Evolutionary conservation across 2,888 invertebrate species (phyloP), one percentile per base, ranked within the genome.

Genomic region (Drosophila pseudotakahashii): DNA sequence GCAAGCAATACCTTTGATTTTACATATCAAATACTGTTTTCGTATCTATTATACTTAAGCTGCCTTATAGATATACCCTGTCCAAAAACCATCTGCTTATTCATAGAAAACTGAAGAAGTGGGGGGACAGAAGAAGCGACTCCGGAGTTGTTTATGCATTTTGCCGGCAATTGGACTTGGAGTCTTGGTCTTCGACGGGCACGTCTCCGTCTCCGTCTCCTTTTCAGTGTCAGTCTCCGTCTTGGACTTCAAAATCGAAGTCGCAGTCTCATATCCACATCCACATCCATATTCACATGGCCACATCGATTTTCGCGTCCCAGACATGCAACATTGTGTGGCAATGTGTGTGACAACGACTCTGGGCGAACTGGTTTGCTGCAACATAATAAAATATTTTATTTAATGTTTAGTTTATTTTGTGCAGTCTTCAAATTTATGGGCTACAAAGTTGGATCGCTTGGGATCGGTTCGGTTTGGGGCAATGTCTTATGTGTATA

Each of bases 301-400:
- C 54, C 60, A 47, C 37, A 26, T 16, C 36, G 51, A 66, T n/a
- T 26, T 30, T 14, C 26, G 57, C 54, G 44, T 34, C 62, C 54
- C 41, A 69, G 30, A 14, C 79, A 55, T 58, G 83, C 82, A 86
- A 80, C 88, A 86, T 82, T 82, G 82, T 88, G 73, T 77, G 77
- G 73, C 77, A 75, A 59, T 62, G 54, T 47, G 59, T 50, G 69
- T 47, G 58, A 63, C 73, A 70, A 70, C 48, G 64, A 57, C 55
- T 52, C 45, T 34, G 63, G 63, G n/a, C 58, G 68, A 82, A 87
- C 81, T 79, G 81, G 84, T 81, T 70, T 70, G 60, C 62, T 64
- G 75, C 83, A 81, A 77, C 86, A 83, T 78, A 84, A 87, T 84
- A 84, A 87, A 84, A 89, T 88, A 89, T 89, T 89, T 87, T 85